Base-by-base conservation (phyloP, 2,113 vertebrate genomes). In the Symphodus melops region DNA sequence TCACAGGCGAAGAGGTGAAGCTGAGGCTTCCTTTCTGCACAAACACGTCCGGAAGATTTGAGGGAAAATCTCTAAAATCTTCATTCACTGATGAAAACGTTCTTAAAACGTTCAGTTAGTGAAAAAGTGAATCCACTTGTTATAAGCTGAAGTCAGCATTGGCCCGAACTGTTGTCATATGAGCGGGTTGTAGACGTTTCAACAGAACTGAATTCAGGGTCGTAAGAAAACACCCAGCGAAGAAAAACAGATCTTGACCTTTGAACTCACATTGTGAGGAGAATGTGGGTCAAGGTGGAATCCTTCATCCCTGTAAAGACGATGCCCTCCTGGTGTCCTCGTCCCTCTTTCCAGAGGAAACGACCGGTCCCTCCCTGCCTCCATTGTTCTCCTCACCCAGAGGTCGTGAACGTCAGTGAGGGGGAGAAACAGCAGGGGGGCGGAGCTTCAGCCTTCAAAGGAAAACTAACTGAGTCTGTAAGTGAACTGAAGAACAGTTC, bases 351-450 rank as follows among this genome's bases (percentile, higher is more conserved):
- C 60, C 36, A 39, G 36, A 55, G 48, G 61, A 74, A 81, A 82
- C 46, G 23, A 49, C 51, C n/a, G n/a, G n/a, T n/a, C 58, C 62
- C 62, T 62, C 48, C 48, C 48, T n/a, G 19, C 68, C 8, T 78
- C 68, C 58, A 89, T 88, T 90, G 87, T 91, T 82, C 72, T 72
- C 54, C 42, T 51, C 59, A 46, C 72, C 20, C 52, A 42, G 54
- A 66, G 58, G 68, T 73, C 72, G 85, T 79, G 72, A 66, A 68
- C 81, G 82, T 60, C 70, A 70, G 23, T 51, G 72, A 61, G 44
- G 3, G 73, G 71, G 74, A 60, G 61, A 23, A 58, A 66, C 70
- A 57, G 39, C 44, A 48, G 48, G 28, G 73, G 55, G 67, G 19
- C 66, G 63, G 69, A 33, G 70, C 78, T 42, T 83, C 39, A 39